A percentile compares a stretch with the other conserved stretches of the same genome.
Evolutionary conservation across 1,140 invertebrate species (phyloP).

Genomic region (Drosophila repleta): DNA sequence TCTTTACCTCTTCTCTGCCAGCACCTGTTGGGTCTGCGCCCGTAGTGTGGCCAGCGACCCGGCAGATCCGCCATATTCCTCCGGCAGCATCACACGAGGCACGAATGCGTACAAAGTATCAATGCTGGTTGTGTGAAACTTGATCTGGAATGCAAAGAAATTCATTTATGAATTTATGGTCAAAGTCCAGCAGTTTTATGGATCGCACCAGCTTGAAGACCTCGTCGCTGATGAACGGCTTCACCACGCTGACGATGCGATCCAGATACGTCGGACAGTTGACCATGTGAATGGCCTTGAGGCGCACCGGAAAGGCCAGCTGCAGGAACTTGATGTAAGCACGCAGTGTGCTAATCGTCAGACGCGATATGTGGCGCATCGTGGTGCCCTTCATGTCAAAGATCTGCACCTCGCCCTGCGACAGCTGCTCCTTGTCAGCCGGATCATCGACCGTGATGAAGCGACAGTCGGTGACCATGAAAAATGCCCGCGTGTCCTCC

Average conservation of each 20-base stretch:
- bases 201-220: conserved; percentile 83
- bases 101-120: conserved; percentile 86
- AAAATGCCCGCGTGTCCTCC: conserved; percentile 88
- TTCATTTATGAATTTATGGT: not conserved
- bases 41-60: conserved; percentile 86
- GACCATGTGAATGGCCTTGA: conserved; percentile 90
- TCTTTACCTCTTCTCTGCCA: conserved; percentile 64
- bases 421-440: conserved; percentile 51
- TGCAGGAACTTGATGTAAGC: conserved; percentile 84
- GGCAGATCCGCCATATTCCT: conserved; percentile 87
- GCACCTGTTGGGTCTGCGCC: conserved; percentile 84
- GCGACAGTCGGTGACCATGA: conserved; percentile 88
- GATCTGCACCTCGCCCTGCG: conserved; percentile 88
- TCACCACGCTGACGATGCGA: conserved; percentile 86
- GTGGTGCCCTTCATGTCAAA: conserved; percentile 88
- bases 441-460: conserved; percentile 85
- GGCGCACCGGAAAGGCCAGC: conserved; percentile 89
- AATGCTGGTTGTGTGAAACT: conserved; percentile 87
- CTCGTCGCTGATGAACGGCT: conserved; percentile 88
- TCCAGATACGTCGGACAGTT: conserved; percentile 88
- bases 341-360: conserved; percentile 86
- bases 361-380: conserved; percentile 86
- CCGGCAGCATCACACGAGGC: conserved; percentile 86
- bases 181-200: not conserved
- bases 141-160: conserved; percentile 77